A percentile compares a stretch with the other conserved stretches of the same genome.
Evolutionary conservation across 2,888 invertebrate species (phyloP).

Genomic region (Altica lythri): DNA sequence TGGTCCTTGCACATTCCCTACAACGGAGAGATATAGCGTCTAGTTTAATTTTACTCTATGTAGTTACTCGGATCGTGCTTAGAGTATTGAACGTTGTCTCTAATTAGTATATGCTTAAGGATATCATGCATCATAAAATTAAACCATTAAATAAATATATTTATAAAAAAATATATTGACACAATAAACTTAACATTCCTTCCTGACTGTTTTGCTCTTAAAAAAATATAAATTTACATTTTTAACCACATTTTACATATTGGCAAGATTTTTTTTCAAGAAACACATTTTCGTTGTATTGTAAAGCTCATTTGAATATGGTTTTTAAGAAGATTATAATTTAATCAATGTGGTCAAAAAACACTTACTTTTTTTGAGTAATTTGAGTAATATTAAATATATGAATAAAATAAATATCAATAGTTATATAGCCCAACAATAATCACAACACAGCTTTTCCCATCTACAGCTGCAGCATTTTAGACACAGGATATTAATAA

Average conservation of each 20-base stretch:
- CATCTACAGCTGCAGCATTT: slow-evolving; percentile 18
- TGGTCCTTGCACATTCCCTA: no score
- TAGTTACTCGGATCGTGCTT: no score
- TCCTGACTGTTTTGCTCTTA: not conserved
- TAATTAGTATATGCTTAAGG: no score
- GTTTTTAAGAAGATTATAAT: slow-evolving; percentile 22
- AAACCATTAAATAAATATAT: no score
- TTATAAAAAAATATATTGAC: no score
- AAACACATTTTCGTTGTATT: slow-evolving; percentile 38
- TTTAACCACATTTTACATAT: slow-evolving; percentile 31
- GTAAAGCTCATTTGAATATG: slow-evolving; percentile 29
- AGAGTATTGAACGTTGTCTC: no score
- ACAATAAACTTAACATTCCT: not conserved
- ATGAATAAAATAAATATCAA: slow-evolving; percentile 21
- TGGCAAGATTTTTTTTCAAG: slow-evolving; percentile 32
- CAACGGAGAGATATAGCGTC: no score
- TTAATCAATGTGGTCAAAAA: slow-evolving; percentile 28
- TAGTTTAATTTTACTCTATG: no score
- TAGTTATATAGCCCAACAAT: slow-evolving; percentile 19
- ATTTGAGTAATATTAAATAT: slow-evolving; percentile 11
- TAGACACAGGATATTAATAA: slow-evolving; percentile 14
- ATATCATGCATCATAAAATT: no score
- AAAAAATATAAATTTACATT: slow-evolving; percentile 19
- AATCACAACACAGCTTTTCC: slow-evolving; percentile 20
- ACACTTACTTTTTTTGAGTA: slow-evolving; percentile 19